Percentiles rank a stretch among this genome's conserved stretches.
Conservation (phyloP, 2,888 invertebrate genomes). For the Lasioglossum vierecki region DNA sequence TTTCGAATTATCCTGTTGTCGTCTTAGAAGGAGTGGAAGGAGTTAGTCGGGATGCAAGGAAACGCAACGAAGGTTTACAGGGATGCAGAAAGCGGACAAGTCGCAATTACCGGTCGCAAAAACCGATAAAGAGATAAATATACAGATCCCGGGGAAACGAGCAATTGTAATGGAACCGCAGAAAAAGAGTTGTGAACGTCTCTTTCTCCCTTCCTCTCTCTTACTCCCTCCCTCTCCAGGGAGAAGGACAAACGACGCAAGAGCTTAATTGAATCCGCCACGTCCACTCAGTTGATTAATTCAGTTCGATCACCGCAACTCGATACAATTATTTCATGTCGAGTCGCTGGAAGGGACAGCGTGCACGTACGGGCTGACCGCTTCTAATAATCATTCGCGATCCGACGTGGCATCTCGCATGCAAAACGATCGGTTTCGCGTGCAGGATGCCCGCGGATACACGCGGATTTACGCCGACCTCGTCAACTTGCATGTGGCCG, state of each 20-base stretch:
- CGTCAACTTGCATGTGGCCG: background rate
- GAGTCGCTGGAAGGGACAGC: slow-evolving; percentile 52
- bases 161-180: slow-evolving; percentile 24
- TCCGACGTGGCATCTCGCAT: slow-evolving; percentile 64
- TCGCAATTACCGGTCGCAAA: slow-evolving; percentile 33
- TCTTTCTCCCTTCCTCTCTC: background rate
- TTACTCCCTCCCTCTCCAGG: background rate
- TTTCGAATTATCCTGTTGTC: background rate
- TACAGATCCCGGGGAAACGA: slow-evolving; percentile 22
- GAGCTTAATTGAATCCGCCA: slow-evolving; percentile 62
- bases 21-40: background rate
- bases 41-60: background rate
- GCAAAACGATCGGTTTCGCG: slow-evolving; percentile 66
- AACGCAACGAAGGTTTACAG: slow-evolving; percentile 12
- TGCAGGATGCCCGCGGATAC: slow-evolving; percentile 42
- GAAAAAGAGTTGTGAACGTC: slow-evolving; percentile 24
- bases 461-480: slow-evolving; percentile 48
- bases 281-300: slow-evolving; percentile 66
- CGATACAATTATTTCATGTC: slow-evolving; percentile 70
- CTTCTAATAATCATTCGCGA: slow-evolving; percentile 72
- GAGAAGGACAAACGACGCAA: slow-evolving; percentile 42
- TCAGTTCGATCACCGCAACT: slow-evolving; percentile 60
- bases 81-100: slow-evolving; percentile 15
- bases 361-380: slow-evolving; percentile 30
- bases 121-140: slow-evolving; percentile 39